phyloP scores from a whole-genome alignment of 2,797 vertebrate genomes.

The Onychomys torridus region DNA sequence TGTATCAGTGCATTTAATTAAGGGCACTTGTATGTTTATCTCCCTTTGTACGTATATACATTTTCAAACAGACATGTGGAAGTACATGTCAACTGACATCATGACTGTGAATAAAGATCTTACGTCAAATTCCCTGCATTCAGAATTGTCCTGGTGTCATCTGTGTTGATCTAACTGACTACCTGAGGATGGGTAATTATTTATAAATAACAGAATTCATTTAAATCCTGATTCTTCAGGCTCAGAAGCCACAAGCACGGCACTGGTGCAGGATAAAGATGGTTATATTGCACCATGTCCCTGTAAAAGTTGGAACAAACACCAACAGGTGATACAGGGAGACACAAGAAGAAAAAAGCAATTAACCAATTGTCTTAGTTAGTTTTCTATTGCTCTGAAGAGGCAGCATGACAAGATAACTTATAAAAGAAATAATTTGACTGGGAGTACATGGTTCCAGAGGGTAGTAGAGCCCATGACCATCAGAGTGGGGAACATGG shows the following conservation, averaged over 20 bases:
- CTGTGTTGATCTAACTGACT: neutral
- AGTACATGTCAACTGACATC: neutral
- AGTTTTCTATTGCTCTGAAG: neutral
- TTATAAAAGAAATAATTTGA: neutral
- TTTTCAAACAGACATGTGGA: neutral
- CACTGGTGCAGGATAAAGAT: too few relatives aligned
- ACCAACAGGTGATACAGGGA: neutral
- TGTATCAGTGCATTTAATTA: neutral
- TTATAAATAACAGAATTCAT: neutral
- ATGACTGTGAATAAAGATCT: neutral
- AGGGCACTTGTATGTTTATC: too few relatives aligned
- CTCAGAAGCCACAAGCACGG: neutral
- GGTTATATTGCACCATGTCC: neutral
- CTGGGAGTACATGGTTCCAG: neutral
- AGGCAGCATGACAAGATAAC: neutral
- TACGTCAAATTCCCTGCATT: neutral
- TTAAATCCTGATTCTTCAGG: neutral
- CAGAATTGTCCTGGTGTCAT: neutral
- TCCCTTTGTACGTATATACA: neutral
- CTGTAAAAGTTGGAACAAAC: neutral
- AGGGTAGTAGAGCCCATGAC: neutral
- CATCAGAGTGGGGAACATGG: neutral
- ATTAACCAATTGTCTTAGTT: neutral
- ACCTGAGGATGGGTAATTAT: neutral
- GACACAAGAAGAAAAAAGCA: neutral